Evolutionary conservation across 2,888 invertebrate species (phyloP).

Genomic region (Lagria hirta): DNA sequence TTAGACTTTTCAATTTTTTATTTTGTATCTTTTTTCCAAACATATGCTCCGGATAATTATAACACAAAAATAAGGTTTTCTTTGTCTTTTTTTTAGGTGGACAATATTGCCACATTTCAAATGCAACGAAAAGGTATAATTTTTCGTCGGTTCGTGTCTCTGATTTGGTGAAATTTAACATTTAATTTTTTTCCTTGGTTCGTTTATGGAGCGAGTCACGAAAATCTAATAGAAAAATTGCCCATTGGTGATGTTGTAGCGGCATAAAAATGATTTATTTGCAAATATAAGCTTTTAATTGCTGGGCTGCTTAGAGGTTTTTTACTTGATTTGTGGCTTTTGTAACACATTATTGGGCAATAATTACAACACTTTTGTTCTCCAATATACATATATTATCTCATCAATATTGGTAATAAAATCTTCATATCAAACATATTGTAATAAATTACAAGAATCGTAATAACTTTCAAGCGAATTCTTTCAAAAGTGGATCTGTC

Average conservation of each 20-base stretch:
- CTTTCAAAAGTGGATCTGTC: too few relatives aligned
- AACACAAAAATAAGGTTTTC: slow-evolving; percentile 49
- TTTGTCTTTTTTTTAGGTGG: slow-evolving; percentile 16
- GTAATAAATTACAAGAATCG: too few relatives aligned
- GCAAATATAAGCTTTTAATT: slow-evolving; percentile 13
- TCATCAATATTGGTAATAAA: too few relatives aligned
- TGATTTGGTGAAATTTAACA: slow-evolving; percentile 6
- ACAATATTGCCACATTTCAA: slow-evolving; percentile 1
- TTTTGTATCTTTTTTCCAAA: slow-evolving; percentile 53
- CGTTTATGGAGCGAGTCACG: slow-evolving; percentile 13
- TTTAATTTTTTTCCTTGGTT: slow-evolving; percentile 7
- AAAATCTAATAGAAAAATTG: slow-evolving; percentile 21
- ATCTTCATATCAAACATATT: too few relatives aligned
- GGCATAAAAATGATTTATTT: slow-evolving; percentile 17
- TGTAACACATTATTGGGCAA: too few relatives aligned
- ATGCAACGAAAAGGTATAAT: too few relatives aligned
- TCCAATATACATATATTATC: too few relatives aligned
- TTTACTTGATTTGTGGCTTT: too few relatives aligned
- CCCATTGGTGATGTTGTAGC: slow-evolving; percentile 15
- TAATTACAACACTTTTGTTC: too few relatives aligned
- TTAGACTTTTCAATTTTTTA: too few relatives aligned
- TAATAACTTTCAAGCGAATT: too few relatives aligned
- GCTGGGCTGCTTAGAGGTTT: slow-evolving; percentile 11
- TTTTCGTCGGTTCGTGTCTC: slow-evolving; percentile 7
- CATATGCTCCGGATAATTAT: slow-evolving; percentile 55